phyloP scores from a whole-genome alignment of 1,140 invertebrate genomes.

The Campoletis sonorensis region DNA sequence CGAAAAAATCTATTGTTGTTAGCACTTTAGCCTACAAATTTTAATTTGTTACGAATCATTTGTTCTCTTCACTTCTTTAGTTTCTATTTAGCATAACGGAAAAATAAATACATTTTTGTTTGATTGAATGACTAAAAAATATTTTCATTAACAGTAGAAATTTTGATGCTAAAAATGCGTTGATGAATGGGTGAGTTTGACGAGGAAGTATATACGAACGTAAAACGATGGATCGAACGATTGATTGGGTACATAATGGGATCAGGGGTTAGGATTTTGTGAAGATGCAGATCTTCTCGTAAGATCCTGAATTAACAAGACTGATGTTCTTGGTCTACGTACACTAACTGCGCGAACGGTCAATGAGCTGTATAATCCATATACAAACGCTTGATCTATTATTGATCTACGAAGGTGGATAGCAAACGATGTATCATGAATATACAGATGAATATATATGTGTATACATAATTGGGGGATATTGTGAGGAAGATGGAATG shows the following conservation, averaged over 20 bases:
- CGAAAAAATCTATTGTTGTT: too few species aligned
- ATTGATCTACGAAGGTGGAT: constrained; percentile 44
- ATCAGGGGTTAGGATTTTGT: constrained; percentile 31
- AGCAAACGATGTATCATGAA: constrained; percentile 18
- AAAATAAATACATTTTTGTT: neutral
- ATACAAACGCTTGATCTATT: constrained; percentile 39
- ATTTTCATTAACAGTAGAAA: too few species aligned
- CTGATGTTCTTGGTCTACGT: constrained; percentile 42
- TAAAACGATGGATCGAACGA: constrained; percentile 10
- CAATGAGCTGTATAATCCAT: neutral
- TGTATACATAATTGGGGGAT: neutral
- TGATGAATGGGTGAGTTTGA: neutral
- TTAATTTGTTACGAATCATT: too few species aligned
- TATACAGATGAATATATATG: constrained; percentile 19
- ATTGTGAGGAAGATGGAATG: neutral
- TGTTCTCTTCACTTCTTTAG: too few species aligned
- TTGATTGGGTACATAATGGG: constrained; percentile 20
- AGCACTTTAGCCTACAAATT: too few species aligned
- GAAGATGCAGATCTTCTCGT: constrained; percentile 22
- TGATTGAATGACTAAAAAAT: too few species aligned
- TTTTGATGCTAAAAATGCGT: neutral
- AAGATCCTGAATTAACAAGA: constrained; percentile 50
- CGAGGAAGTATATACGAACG: constrained; percentile 14
- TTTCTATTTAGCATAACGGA: too few species aligned
- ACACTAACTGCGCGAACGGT: neutral